Conservation (phyloP, 53 echinoderm and acorn worm species). For the Zoroaster sp. region DNA sequence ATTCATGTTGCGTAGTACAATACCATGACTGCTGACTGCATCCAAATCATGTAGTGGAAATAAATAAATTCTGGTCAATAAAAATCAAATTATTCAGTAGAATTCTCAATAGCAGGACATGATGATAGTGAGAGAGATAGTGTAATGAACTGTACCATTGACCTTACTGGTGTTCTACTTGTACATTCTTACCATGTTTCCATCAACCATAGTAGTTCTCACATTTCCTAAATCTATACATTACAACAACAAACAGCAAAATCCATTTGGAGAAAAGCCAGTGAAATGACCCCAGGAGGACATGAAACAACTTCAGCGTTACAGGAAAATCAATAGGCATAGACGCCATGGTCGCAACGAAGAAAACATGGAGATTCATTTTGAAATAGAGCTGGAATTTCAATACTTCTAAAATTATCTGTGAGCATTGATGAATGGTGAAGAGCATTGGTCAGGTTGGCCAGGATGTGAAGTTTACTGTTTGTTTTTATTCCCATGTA, state of each 20-base stretch:
- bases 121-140: background rate
- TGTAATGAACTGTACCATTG: background rate
- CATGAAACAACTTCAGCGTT: conserved; percentile 15
- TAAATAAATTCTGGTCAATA: background rate
- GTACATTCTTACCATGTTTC: conserved; percentile 32
- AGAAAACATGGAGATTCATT: no score
- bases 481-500: no score
- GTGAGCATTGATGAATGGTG: background rate
- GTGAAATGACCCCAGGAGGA: conserved; percentile 54
- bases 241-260: conserved; percentile 52
- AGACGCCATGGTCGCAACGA: conserved; percentile 34
- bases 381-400: background rate
- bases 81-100: background rate
- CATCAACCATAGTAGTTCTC: background rate
- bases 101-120: background rate
- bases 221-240: conserved; percentile 43
- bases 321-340: conserved; percentile 45
- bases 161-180: background rate
- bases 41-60: background rate
- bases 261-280: conserved; percentile 58
- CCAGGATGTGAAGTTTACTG: no score
- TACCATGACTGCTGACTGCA: background rate
- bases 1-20: background rate
- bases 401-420: background rate
- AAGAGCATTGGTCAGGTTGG: background rate